phyloP scores from a whole-genome alignment of 2,797 vertebrate species.

The Anas acuta region DNA sequence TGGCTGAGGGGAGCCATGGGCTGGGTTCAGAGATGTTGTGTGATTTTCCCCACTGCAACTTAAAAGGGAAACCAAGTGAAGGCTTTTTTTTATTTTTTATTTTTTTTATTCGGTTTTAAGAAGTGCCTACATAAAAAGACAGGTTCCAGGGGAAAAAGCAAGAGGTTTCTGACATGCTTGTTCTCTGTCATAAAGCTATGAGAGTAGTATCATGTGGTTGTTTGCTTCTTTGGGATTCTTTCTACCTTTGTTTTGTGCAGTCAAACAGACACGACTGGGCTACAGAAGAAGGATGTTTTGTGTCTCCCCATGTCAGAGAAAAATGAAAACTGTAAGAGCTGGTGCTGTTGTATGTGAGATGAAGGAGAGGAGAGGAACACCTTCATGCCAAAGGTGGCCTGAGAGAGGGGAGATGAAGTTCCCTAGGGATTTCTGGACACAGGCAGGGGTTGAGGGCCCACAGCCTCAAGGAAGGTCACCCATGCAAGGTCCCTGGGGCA shows the following conservation, averaged over 20 bases:
- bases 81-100: background rate
- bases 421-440: background rate
- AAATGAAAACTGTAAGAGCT: background rate
- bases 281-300: background rate
- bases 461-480: background rate
- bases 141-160: background rate
- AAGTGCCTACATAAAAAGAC: background rate
- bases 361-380: background rate
- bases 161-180: constrained; percentile 12
- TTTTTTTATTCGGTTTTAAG: background rate
- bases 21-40: too few species aligned
- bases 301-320: background rate
- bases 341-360: background rate
- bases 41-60: background rate
- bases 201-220: constrained; percentile 34
- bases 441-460: fast-evolving
- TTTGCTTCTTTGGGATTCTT: constrained; percentile 24
- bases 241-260: constrained; percentile 39
- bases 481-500: background rate
- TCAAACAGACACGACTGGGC: background rate
- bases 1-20: fast-evolving
- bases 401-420: background rate
- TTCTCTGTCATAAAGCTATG: background rate
- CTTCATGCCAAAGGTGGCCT: background rate
- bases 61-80: background rate